phyloP scores from a whole-genome alignment of 2,797 vertebrate species.

The Gymnocypris eckloni region DNA sequence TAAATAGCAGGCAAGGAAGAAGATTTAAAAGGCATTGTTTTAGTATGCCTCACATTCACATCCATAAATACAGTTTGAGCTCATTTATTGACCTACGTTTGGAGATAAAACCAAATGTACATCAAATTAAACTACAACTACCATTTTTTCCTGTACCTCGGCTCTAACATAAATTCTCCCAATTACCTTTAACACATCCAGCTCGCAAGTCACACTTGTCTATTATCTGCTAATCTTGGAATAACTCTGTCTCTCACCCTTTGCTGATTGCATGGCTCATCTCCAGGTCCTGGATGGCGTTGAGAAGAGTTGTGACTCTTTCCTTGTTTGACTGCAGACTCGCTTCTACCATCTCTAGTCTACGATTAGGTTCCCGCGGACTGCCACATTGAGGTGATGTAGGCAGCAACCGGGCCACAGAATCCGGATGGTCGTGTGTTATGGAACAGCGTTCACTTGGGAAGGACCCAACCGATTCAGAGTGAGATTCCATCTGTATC shows the following conservation, averaged over 20 bases:
- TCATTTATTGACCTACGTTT: slow-evolving; percentile 42
- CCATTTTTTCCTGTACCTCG: slow-evolving; percentile 22
- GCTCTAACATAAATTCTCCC: slow-evolving; percentile 31
- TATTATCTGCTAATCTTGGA: slow-evolving; percentile 43
- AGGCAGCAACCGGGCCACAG: slow-evolving; percentile 65
- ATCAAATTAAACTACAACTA: slow-evolving; percentile 38
- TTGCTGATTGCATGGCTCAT: slow-evolving; percentile 86
- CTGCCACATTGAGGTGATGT: slow-evolving; percentile 69
- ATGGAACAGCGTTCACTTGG: slow-evolving; percentile 41
- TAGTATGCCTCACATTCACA: slow-evolving; percentile 35
- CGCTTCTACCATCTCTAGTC: slow-evolving; percentile 89
- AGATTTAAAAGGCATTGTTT: slow-evolving; percentile 35
- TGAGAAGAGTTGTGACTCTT: slow-evolving; percentile 92
- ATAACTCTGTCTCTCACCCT: slow-evolving; percentile 78
- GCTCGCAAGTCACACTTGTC: slow-evolving; percentile 15
- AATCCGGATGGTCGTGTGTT: slow-evolving; percentile 73
- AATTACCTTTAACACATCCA: slow-evolving; percentile 50
- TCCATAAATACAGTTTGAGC: slow-evolving; percentile 46
- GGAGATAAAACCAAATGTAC: slow-evolving; percentile 21
- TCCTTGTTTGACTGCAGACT: slow-evolving; percentile 92
- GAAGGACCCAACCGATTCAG: slow-evolving; percentile 56
- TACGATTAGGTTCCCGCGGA: slow-evolving; percentile 82
- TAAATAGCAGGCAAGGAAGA: slow-evolving; percentile 45
- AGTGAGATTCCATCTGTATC: slow-evolving; percentile 49
- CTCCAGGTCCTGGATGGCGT: slow-evolving; percentile 97